Conservation (phyloP, 2,113 vertebrate genomes). For the Lichenostomus cassidix region DNA sequence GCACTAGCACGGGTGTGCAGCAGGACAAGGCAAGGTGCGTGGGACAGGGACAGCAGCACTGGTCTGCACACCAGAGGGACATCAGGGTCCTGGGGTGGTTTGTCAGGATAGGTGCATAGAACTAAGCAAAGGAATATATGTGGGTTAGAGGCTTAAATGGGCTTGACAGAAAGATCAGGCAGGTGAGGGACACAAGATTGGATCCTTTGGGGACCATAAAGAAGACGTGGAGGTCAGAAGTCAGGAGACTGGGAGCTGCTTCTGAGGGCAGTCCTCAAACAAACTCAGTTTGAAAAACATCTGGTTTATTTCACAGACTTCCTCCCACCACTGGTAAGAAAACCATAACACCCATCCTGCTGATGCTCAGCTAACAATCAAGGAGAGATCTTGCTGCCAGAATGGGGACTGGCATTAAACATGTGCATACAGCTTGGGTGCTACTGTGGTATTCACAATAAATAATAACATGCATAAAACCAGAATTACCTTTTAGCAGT, state of each 20-base stretch:
- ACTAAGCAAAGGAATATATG: not conserved
- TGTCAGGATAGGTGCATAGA: not conserved
- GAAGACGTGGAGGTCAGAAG: not conserved
- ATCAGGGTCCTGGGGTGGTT: not conserved
- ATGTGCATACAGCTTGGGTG: not conserved
- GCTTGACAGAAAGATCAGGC: not conserved
- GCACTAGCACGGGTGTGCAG: not conserved
- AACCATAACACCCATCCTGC: not conserved
- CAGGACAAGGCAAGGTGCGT: not conserved
- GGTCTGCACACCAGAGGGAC: not conserved
- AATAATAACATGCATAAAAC: not conserved
- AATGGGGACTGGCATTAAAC: not conserved
- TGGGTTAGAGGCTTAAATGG: not conserved
- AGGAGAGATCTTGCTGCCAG: not conserved
- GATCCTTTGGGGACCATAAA: not conserved
- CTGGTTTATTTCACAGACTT: not conserved
- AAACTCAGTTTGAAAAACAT: not conserved
- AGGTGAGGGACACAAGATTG: fast-evolving
- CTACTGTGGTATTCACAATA: not conserved
- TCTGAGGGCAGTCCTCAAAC: not conserved
- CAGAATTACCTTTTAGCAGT: conserved; percentile 20
- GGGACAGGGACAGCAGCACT: not conserved
- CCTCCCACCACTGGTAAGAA: not conserved
- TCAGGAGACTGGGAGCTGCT: not conserved
- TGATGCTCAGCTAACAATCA: not conserved